Evolutionary conservation across 2,797 vertebrate species (phyloP), one percentile per base, ranked within the genome.

Genomic region (Syndactyla subalaris): DNA sequence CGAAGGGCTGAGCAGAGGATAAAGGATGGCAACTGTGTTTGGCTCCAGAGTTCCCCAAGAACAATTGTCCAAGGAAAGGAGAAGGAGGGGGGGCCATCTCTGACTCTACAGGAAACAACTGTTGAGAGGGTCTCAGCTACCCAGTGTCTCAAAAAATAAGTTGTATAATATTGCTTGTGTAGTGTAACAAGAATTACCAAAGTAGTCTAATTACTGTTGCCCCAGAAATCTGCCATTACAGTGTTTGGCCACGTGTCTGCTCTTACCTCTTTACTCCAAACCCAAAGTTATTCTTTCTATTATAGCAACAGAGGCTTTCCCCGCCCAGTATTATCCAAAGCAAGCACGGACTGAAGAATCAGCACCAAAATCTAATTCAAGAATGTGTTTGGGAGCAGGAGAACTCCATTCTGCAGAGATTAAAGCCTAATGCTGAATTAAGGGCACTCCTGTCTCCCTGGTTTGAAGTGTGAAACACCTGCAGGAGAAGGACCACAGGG

Each of bases 51-150:
- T 3, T 70, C 71, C 54, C 39, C 52, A 20, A 59, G 32, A 65
- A 30, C 32, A 39, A 12, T 0, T 0, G n/a, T 9, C 7, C 29
- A 18, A 55, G 45, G 4, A 32, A 22, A 39, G 14, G 24, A 32
- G 27, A 27, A 24, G 22, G 3, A 12, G 7, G 6, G 1, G 1
- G 2, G 1, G 22, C 48, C 43, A 54, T 20, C 52, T 15, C 46
- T 88, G 22, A 65, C 38, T 36, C 36, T 54, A 9, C 5, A 75
- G 71, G 29, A 54, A 81, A 27, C 12, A 39, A 9, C 12, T 5
- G 1, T 29, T 7, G 45, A 39, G 24, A 54, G n/a, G 3, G 39
- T 48, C 65, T 2, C 1, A 74, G 38, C 14, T 16, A 52, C 54
- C 17, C 22, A 63, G 59, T 1, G 14, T 2, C 41, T 12, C 55